phyloP scores from a whole-genome alignment of 2,113 vertebrate species.

The Ciconia boyciana region DNA sequence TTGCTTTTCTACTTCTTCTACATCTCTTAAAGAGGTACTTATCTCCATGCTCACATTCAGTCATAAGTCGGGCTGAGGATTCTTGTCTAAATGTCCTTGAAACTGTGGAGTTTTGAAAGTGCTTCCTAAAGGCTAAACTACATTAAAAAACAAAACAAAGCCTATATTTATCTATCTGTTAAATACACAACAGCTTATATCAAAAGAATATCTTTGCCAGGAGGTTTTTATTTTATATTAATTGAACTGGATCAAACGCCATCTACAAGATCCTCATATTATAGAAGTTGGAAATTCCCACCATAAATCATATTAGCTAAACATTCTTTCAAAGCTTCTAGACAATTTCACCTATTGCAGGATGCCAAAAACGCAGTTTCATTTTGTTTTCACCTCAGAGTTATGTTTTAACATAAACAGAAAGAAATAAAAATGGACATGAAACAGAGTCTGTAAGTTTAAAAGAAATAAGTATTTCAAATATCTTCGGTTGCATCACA shows the following conservation, averaged over 20 bases:
- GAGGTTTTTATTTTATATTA: constrained; percentile 52
- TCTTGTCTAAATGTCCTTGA: not conserved
- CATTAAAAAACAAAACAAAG: not conserved
- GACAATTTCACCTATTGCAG: constrained; percentile 18
- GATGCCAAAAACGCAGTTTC: constrained; percentile 59
- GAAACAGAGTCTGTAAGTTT: constrained; percentile 1
- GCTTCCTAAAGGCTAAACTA: not conserved
- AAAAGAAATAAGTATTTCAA: not conserved
- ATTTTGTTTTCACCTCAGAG: constrained; percentile 36
- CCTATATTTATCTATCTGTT: constrained; percentile 32
- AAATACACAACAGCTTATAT: constrained; percentile 24
- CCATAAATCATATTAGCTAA: constrained; percentile 61
- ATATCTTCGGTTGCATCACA: not conserved
- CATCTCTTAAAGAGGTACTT: not conserved
- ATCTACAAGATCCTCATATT: constrained; percentile 34
- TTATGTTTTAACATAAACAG: constrained; percentile 17
- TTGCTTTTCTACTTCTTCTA: not conserved
- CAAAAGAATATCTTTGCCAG: constrained; percentile 53
- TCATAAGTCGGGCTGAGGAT: not conserved
- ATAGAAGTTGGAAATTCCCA: constrained; percentile 68
- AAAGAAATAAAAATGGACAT: constrained; percentile 26
- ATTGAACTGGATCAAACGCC: constrained; percentile 29
- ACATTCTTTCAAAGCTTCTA: constrained; percentile 37
- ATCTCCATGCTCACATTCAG: not conserved
- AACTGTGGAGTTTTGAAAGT: constrained; percentile 6